A percentile compares a stretch with the other conserved stretches of the same genome.
Evolutionary conservation across 1,140 invertebrate genomes (phyloP).

Genomic region (Amyelois transitella): DNA sequence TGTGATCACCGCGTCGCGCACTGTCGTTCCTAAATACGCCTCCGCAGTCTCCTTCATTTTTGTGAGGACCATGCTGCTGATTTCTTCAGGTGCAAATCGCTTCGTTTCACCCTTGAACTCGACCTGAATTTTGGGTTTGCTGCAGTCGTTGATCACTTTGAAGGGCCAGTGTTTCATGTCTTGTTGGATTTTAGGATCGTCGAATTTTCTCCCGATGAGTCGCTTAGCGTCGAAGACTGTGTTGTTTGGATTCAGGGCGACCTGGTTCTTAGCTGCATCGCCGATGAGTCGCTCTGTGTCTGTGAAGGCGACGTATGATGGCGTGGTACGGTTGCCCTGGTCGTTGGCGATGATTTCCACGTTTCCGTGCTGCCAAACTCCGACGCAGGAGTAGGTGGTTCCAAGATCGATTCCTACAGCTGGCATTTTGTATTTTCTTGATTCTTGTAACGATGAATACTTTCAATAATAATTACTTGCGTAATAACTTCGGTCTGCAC

Average conservation of each 20-base stretch:
- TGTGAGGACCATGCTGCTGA: conserved; percentile 84
- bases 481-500: conserved; percentile 32
- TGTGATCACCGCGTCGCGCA: conserved; percentile 84
- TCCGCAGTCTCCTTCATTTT: conserved; percentile 91
- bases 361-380: conserved; percentile 92
- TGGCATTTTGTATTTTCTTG: conserved; percentile 57
- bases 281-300: conserved; percentile 87
- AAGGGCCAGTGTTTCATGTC: conserved; percentile 88
- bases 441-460: neutral
- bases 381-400: conserved; percentile 90
- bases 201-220: conserved; percentile 79
- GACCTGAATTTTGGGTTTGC: conserved; percentile 82
- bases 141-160: conserved; percentile 78
- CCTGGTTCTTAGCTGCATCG: conserved; percentile 83
- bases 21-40: conserved; percentile 81
- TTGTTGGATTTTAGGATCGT: conserved; percentile 82
- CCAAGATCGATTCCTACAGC: conserved; percentile 87
- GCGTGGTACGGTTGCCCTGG: conserved; percentile 94
- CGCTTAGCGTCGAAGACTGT: conserved; percentile 74
- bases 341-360: conserved; percentile 97
- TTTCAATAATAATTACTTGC: conserved; percentile 2
- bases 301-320: conserved; percentile 92
- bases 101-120: conserved; percentile 84
- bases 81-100: conserved; percentile 84
- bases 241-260: conserved; percentile 75